phyloP scores from a whole-genome alignment of 1,140 invertebrate species.

The Pararge aegeria region DNA sequence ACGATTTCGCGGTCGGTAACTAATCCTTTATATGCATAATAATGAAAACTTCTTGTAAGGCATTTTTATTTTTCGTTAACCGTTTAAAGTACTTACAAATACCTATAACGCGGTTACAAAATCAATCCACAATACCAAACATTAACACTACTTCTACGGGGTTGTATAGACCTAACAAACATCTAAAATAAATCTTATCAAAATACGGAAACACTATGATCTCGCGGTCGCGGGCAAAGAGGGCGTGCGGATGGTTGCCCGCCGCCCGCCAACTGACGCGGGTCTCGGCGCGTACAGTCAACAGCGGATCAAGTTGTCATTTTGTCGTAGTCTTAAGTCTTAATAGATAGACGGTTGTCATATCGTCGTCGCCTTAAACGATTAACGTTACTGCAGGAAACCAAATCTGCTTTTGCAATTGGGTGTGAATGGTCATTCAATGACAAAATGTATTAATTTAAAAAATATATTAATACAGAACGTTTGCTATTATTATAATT shows the following conservation, averaged over 20 bases:
- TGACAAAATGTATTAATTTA: too few species aligned
- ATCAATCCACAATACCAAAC: constrained; percentile 13
- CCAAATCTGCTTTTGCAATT: too few species aligned
- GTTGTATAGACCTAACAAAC: constrained; percentile 34
- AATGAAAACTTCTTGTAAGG: neutral
- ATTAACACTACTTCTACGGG: constrained; percentile 22
- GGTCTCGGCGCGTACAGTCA: constrained; percentile 9
- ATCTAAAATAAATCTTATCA: constrained; percentile 33
- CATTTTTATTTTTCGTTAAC: neutral
- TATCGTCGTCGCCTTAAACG: too few species aligned
- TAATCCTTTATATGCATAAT: neutral
- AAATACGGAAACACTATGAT: constrained; percentile 16
- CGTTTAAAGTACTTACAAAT: constrained; percentile 6
- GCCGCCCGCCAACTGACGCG: constrained; percentile 32
- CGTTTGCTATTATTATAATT: too few species aligned
- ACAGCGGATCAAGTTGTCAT: neutral
- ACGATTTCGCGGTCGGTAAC: too few species aligned
- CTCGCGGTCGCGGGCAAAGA: constrained; percentile 9
- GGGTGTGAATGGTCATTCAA: too few species aligned
- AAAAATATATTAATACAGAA: too few species aligned
- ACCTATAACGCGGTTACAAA: constrained; percentile 7
- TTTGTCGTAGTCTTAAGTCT: too few species aligned
- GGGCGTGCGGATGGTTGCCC: constrained; percentile 25
- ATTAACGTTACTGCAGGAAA: too few species aligned
- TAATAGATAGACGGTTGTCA: too few species aligned